A percentile compares a stretch with the other conserved stretches of the same genome.
These are phyloP conservation scores for Podilymbus podiceps DNA, from an alignment of 2,113 vertebrate species.

Conservation along the genomic window DNA sequence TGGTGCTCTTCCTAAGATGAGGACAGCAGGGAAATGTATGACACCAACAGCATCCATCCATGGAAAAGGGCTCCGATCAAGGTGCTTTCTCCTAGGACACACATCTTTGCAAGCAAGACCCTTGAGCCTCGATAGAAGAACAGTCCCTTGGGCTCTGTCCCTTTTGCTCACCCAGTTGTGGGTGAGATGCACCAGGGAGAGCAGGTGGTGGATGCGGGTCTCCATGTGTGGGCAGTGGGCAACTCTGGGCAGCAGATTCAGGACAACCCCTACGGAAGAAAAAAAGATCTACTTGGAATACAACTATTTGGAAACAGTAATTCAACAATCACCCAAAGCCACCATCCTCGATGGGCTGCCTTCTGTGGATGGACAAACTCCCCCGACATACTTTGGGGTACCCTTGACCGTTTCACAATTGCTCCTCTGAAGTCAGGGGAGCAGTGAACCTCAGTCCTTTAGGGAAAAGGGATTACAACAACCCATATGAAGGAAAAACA, in stretches of 20 bases:
- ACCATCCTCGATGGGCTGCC: fast-evolving
- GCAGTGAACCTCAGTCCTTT: background rate
- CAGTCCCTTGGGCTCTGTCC: background rate
- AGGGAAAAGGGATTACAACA: background rate
- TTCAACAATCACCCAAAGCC: background rate
- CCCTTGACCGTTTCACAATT: background rate
- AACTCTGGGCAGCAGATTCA: background rate
- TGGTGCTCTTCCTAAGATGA: background rate
- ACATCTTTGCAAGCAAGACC: background rate
- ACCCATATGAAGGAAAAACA: background rate
- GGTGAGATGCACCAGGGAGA: background rate
- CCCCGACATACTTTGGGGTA: background rate
- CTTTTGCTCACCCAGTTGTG: background rate
- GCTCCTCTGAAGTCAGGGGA: background rate
- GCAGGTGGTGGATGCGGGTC: background rate
- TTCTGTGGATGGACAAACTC: background rate
- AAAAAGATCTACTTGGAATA: background rate
- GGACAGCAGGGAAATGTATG: background rate
- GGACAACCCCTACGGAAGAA: fast-evolving
- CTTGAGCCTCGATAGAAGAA: background rate
- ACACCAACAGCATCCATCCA: background rate
- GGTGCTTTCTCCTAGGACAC: background rate
- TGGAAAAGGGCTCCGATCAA: background rate
- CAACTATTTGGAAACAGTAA: background rate
- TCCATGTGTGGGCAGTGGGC: background rate